phyloP scores from a whole-genome alignment of 1,140 invertebrate genomes.

The Drosophila auraria region DNA sequence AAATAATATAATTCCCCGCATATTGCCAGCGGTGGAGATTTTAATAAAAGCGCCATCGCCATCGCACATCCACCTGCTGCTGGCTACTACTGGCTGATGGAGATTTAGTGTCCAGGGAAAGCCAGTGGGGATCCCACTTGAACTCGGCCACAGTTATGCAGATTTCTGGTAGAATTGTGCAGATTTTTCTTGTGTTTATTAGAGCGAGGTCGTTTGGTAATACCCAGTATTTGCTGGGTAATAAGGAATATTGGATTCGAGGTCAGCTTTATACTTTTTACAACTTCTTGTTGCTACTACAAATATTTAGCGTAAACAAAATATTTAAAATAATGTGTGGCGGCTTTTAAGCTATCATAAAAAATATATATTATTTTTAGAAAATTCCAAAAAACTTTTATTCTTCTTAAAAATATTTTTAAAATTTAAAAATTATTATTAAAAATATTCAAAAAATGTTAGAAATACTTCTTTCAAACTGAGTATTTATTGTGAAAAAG shows the following conservation, averaged over 20 bases:
- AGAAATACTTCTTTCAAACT: too few relatives aligned
- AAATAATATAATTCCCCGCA: constrained; percentile 54
- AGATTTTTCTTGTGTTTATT: constrained; percentile 80
- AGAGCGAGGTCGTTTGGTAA: constrained; percentile 31
- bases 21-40: constrained; percentile 44
- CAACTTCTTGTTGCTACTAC: not conserved
- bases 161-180: constrained; percentile 69
- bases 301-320: too few relatives aligned
- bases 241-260: not conserved
- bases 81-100: constrained; percentile 40
- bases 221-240: not conserved
- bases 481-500: too few relatives aligned
- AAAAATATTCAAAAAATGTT: too few relatives aligned
- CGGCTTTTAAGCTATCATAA: too few relatives aligned
- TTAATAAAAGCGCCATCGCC: constrained; percentile 39
- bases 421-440: too few relatives aligned
- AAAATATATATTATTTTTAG: too few relatives aligned
- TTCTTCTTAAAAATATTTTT: too few relatives aligned
- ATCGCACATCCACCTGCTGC: constrained; percentile 39
- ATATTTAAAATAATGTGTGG: too few relatives aligned
- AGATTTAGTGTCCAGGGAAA: constrained; percentile 54
- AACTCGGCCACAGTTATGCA: constrained; percentile 69
- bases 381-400: too few relatives aligned
- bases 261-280: not conserved
- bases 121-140: constrained; percentile 35